phyloP scores from a whole-genome alignment of 2,888 invertebrate species.

The Pegoplata infirma region DNA sequence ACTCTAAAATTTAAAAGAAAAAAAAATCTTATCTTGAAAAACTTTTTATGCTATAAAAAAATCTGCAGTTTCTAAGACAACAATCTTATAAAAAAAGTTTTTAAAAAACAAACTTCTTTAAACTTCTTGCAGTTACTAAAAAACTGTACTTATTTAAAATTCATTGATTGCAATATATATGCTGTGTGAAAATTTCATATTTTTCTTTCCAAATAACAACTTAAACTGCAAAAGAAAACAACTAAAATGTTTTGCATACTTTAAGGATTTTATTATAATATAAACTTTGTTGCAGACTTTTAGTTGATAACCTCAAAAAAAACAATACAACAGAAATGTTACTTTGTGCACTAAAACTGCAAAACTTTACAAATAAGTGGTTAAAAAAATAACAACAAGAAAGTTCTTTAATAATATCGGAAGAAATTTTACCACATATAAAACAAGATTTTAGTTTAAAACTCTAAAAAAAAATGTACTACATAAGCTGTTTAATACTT shows the following conservation, averaged over 20 bases:
- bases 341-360: not conserved
- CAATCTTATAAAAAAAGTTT: too few species aligned
- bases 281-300: not conserved
- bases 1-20: too few species aligned
- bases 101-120: not conserved
- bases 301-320: not conserved
- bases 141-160: not conserved
- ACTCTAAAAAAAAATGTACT: not conserved
- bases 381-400: not conserved
- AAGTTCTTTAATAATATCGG: not conserved
- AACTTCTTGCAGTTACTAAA: too few species aligned
- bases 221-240: too few species aligned
- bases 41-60: not conserved
- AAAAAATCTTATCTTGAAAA: too few species aligned
- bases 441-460: not conserved
- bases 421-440: not conserved
- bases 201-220: not conserved
- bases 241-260: constrained; percentile 23
- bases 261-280: constrained; percentile 18
- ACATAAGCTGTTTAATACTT: too few species aligned
- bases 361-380: not conserved
- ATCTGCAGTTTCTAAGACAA: too few species aligned
- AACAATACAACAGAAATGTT: not conserved
- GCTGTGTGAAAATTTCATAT: not conserved
- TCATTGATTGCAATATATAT: constrained; percentile 10